Evolutionary conservation across 2,797 vertebrate species (phyloP).

Genomic region (Miichthys miiuy): DNA sequence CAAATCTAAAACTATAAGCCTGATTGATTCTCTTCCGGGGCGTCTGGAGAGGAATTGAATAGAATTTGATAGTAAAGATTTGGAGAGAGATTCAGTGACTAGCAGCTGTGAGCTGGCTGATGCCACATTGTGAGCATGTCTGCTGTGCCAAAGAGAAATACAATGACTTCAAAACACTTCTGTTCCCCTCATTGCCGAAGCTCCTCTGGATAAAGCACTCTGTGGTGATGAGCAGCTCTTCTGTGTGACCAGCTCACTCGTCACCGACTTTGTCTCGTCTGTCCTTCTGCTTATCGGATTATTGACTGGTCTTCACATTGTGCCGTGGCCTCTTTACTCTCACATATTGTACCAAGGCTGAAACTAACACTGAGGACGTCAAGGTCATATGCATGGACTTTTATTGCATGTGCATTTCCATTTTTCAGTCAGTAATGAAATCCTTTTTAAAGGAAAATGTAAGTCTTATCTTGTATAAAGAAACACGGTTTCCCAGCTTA

Average conservation of each 20-base stretch:
- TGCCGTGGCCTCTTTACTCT: constrained; percentile 42
- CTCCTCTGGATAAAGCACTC: constrained; percentile 59
- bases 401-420: constrained; percentile 28
- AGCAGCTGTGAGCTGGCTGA: constrained; percentile 42
- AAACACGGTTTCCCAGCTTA: constrained; percentile 5
- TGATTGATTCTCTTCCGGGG: constrained; percentile 1
- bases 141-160: constrained; percentile 57
- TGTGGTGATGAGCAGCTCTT: constrained; percentile 54
- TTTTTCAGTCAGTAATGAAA: constrained; percentile 33
- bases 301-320: constrained; percentile 66
- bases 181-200: constrained; percentile 40
- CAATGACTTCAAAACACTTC: constrained; percentile 56
- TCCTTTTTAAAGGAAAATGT: constrained; percentile 20
- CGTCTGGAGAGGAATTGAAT: constrained; percentile 40
- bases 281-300: constrained; percentile 72
- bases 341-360: constrained; percentile 39
- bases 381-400: constrained; percentile 50
- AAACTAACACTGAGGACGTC: constrained; percentile 25
- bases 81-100: constrained; percentile 31
- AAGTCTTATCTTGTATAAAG: neutral
- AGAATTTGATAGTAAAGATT: constrained; percentile 49
- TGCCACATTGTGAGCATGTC: constrained; percentile 51
- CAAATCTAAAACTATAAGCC: constrained; percentile 21
- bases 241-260: constrained; percentile 47
- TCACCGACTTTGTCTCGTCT: constrained; percentile 57